These are phyloP conservation scores for Drosophila erecta DNA, from an alignment of 1,140 invertebrate species.

Conservation along the genomic window DNA sequence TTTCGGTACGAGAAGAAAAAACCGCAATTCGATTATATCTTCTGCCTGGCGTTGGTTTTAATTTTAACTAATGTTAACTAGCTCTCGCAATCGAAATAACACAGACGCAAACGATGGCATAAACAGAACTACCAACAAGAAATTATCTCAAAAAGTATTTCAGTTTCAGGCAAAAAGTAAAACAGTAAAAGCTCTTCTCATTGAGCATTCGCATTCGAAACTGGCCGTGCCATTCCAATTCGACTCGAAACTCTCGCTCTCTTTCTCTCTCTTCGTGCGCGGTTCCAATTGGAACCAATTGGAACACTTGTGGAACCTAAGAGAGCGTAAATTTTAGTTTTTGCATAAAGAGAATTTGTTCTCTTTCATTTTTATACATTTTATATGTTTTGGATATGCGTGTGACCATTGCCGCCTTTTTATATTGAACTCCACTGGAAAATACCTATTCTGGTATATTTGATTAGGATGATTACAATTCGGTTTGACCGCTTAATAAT, in stretches of 20 bases:
- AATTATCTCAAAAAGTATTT: slow-evolving; percentile 17
- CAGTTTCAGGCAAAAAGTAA: slow-evolving; percentile 16
- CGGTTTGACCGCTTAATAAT: too few species aligned
- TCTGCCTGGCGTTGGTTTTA: background rate
- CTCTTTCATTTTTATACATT: too few species aligned
- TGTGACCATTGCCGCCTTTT: background rate
- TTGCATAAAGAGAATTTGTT: too few species aligned
- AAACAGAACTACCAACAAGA: slow-evolving; percentile 16
- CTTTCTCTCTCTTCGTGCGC: too few species aligned
- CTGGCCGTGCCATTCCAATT: too few species aligned
- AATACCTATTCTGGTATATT: too few species aligned
- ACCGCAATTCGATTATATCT: slow-evolving; percentile 12
- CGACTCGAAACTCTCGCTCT: too few species aligned
- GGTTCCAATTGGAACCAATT: too few species aligned
- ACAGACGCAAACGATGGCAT: slow-evolving; percentile 14
- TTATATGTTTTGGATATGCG: background rate
- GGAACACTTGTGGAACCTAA: too few species aligned
- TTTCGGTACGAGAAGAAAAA: background rate
- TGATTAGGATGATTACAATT: too few species aligned
- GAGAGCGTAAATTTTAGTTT: too few species aligned
- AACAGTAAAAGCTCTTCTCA: slow-evolving; percentile 16
- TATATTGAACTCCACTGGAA: background rate
- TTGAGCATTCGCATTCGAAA: slow-evolving; percentile 3
- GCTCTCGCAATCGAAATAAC: slow-evolving; percentile 12
- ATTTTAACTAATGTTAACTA: slow-evolving; percentile 17